A percentile compares a stretch with the other conserved stretches of the same genome.
phyloP scores from a whole-genome alignment of 30 jellyfish, hydroid and myxozoan species.

The Morbakka virulenta region DNA sequence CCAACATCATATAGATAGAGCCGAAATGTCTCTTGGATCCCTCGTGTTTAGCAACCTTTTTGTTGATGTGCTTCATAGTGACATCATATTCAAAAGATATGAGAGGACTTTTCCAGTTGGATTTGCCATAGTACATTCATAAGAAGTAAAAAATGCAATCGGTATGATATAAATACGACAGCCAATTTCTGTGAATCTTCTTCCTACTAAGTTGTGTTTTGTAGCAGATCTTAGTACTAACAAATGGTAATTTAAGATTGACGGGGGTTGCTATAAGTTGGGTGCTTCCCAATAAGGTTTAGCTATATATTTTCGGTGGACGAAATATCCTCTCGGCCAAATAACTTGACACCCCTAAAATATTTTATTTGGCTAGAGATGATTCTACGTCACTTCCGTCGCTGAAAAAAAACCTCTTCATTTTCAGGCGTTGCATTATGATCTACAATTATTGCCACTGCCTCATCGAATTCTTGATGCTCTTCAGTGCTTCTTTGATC shows the following conservation, averaged over 20 bases:
- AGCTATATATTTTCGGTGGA: neutral
- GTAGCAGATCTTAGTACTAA: neutral
- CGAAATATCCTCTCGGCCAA: neutral
- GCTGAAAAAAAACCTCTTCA: neutral
- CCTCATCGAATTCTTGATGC: no score
- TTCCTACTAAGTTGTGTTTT: slow-evolving; percentile 17
- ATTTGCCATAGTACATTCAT: slow-evolving; percentile 1
- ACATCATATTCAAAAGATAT: neutral
- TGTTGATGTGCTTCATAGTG: no score
- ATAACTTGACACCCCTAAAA: neutral
- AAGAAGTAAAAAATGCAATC: neutral
- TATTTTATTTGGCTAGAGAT: slow-evolving; percentile 7
- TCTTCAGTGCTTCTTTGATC: no score
- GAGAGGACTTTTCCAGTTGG: neutral
- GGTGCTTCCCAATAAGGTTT: neutral
- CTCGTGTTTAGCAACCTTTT: no score
- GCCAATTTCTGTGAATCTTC: slow-evolving; percentile 8
- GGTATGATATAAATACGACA: neutral
- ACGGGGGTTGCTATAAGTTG: neutral
- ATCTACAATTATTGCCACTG: no score
- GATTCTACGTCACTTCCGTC: slow-evolving; percentile 1
- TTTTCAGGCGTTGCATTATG: no score
- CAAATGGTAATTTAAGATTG: neutral
- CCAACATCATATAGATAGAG: no score
- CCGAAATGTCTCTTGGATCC: no score